These are phyloP conservation scores for Rhodeus uyekii DNA, from an alignment of 2,797 vertebrate genomes.

Conservation along the genomic window DNA sequence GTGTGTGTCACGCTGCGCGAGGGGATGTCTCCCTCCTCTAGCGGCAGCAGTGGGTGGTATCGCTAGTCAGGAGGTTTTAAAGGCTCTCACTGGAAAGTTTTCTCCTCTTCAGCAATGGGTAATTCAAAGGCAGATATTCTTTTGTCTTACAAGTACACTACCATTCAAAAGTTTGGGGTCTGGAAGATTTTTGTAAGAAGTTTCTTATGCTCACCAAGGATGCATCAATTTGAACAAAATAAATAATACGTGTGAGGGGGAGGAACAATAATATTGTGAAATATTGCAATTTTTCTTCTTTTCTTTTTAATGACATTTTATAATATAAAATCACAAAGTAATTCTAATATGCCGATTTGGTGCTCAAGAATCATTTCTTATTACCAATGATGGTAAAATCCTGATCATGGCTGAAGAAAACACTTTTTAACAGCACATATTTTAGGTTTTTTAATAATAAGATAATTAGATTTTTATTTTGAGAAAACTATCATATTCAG, in stretches of 20 bases:
- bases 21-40: conserved; percentile 86
- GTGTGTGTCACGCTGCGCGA: conserved; percentile 87
- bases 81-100: conserved; percentile 97
- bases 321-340: neutral
- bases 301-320: neutral
- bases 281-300: neutral
- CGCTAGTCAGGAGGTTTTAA: conserved; percentile 94
- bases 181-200: neutral
- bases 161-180: neutral
- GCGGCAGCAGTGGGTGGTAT: conserved; percentile 90
- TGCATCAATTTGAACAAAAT: neutral
- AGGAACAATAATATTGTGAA: neutral
- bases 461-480: no score
- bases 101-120: conserved; percentile 97
- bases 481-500: no score
- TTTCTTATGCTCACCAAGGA: neutral
- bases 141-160: neutral
- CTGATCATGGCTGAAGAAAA: no score
- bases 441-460: no score
- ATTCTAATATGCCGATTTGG: neutral
- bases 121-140: conserved; percentile 59
- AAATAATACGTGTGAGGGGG: no score
- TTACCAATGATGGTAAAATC: no score
- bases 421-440: no score
- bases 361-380: neutral